Evolutionary conservation across 1,140 invertebrate species (phyloP).

Genomic region (Sarcophaga bullata): DNA sequence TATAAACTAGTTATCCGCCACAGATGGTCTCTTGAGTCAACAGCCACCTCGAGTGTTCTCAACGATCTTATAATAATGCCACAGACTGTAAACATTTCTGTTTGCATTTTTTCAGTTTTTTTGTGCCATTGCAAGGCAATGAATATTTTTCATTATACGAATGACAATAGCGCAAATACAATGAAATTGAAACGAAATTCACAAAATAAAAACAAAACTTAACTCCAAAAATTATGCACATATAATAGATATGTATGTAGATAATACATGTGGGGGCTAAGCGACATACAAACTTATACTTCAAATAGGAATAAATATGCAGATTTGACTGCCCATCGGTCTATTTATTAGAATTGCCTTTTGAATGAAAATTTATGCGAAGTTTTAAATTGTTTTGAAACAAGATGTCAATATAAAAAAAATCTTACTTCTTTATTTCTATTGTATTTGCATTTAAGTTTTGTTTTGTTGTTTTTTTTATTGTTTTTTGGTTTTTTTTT

Average conservation of each 20-base stretch:
- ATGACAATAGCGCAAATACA: neutral
- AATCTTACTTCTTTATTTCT: neutral
- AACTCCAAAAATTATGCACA: neutral
- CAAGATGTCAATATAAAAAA: neutral
- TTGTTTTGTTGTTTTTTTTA: neutral
- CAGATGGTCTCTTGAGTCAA: too few species aligned
- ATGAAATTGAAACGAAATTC: neutral
- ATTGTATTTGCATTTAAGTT: neutral
- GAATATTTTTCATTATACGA: too few species aligned
- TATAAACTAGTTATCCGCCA: too few species aligned
- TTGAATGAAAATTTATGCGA: neutral
- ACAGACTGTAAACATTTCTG: neutral
- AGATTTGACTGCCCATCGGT: neutral
- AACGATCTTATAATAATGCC: neutral
- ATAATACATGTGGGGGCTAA: too few species aligned
- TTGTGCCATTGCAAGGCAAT: neutral
- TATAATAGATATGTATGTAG: neutral
- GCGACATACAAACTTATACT: neutral
- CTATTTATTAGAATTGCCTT: neutral
- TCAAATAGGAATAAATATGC: neutral
- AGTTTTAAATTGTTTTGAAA: neutral
- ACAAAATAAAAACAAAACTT: neutral
- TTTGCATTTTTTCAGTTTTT: constrained; percentile 1
- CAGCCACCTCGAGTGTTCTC: too few species aligned
- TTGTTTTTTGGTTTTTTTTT: neutral